Evolutionary conservation across 2,113 vertebrate genomes (phyloP).

Genomic region (Proteles cristata): DNA sequence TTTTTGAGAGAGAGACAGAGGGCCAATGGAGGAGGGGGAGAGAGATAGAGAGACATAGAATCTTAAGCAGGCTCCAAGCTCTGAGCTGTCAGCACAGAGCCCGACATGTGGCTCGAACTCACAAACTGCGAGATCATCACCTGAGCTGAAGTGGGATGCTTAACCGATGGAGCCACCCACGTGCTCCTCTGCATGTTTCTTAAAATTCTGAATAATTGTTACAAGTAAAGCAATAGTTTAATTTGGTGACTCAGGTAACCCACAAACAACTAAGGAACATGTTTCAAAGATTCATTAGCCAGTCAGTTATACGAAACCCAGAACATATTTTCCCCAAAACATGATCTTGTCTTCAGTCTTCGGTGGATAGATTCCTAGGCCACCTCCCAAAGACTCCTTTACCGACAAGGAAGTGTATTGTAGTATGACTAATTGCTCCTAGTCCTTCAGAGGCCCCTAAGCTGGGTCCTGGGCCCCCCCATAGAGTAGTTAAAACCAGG

Average conservation of each 20-base stretch:
- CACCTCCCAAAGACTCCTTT: not conserved
- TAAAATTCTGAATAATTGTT: not conserved
- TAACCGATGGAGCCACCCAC: too few relatives aligned
- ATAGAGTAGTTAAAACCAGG: not conserved
- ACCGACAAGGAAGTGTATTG: not conserved
- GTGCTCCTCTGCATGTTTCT: not conserved
- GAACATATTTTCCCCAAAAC: not conserved
- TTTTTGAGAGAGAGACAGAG: too few relatives aligned
- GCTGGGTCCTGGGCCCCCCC: not conserved
- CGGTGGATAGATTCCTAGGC: not conserved
- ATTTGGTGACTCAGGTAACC: not conserved
- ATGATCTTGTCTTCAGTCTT: not conserved
- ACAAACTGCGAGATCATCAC: too few relatives aligned
- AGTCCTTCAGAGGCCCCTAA: not conserved
- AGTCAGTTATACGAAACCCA: slow-evolving; percentile 2
- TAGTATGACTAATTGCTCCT: not conserved
- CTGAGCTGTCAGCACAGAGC: too few relatives aligned
- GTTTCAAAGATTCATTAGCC: slow-evolving; percentile 9
- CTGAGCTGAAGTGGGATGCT: too few relatives aligned
- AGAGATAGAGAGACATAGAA: too few relatives aligned
- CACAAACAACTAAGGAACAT: not conserved
- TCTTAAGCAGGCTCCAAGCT: too few relatives aligned
- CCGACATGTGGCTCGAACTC: too few relatives aligned
- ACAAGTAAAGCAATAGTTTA: not conserved
- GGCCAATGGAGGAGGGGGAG: too few relatives aligned